These are phyloP conservation scores for Labia minor DNA, from an alignment of 2,888 invertebrate species.

Conservation along the genomic window DNA sequence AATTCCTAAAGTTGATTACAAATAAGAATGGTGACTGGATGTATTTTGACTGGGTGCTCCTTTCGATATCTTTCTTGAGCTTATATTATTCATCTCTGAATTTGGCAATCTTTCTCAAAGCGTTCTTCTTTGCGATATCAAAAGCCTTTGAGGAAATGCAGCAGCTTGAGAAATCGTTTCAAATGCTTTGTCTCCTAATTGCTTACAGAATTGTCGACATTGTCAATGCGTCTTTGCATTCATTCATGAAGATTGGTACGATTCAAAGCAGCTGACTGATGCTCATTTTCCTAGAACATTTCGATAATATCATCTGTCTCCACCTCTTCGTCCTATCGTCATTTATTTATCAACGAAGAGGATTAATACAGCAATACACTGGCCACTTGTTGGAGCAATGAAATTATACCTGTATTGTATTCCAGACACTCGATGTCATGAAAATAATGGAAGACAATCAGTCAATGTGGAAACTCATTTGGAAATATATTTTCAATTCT, in stretches of 20 bases:
- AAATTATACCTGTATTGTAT: too few species aligned
- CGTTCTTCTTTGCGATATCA: background rate
- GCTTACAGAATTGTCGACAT: constrained; percentile 13
- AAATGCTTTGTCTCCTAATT: background rate
- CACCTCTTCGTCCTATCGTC: background rate
- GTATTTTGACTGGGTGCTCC: background rate
- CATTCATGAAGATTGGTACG: background rate
- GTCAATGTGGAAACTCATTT: too few species aligned
- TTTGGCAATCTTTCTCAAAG: background rate
- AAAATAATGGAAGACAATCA: too few species aligned
- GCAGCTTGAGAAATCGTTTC: background rate
- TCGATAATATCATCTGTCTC: background rate
- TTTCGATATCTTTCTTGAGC: background rate
- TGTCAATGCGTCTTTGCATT: background rate
- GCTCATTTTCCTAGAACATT: background rate
- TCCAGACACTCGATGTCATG: too few species aligned
- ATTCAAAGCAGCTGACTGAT: background rate
- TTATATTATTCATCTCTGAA: background rate
- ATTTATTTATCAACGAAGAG: background rate
- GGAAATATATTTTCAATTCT: too few species aligned
- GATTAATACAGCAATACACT: background rate
- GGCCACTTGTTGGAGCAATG: background rate
- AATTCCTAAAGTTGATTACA: background rate
- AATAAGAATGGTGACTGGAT: background rate
- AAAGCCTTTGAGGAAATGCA: constrained; percentile 13